phyloP scores from a whole-genome alignment of 1,140 invertebrate species.

The Ooceraea biroi region DNA sequence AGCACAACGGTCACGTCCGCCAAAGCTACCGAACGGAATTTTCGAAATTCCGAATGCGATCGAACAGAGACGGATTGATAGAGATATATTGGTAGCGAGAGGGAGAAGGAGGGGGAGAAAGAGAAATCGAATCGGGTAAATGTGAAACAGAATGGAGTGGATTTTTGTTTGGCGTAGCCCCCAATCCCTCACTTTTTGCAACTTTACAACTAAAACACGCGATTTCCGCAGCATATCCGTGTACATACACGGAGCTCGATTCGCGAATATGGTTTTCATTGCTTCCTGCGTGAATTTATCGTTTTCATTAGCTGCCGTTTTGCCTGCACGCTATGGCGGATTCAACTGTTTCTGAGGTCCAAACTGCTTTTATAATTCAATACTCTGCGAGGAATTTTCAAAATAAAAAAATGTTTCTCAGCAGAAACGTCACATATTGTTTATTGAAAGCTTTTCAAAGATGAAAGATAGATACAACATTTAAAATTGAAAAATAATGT shows the following conservation, averaged over 20 bases:
- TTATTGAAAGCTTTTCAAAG: too few relatives aligned
- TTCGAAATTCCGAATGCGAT: conserved; percentile 54
- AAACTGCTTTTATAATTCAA: conserved; percentile 1
- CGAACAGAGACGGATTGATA: conserved; percentile 43
- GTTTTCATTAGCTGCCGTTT: conserved; percentile 24
- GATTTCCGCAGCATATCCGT: conserved; percentile 19
- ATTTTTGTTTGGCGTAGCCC: conserved; percentile 47
- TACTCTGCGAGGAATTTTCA: not conserved
- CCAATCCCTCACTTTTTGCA: conserved; percentile 45
- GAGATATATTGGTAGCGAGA: conserved; percentile 8
- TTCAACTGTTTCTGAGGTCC: not conserved
- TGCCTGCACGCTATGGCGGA: not conserved
- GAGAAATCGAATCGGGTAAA: conserved; percentile 16
- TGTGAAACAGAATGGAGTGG: conserved; percentile 22
- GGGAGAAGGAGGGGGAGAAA: not conserved
- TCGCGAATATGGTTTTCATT: conserved; percentile 46
- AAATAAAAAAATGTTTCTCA: not conserved
- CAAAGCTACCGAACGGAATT: conserved; percentile 48
- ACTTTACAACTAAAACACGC: conserved; percentile 29
- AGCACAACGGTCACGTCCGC: conserved; percentile 43
- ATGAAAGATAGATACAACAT: too few relatives aligned
- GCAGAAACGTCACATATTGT: too few relatives aligned
- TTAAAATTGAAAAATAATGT: too few relatives aligned
- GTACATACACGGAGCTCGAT: conserved; percentile 19
- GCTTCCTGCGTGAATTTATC: conserved; percentile 9